phyloP scores from a whole-genome alignment of 2,113 vertebrate genomes.

The Corythornis madagascariensis region DNA sequence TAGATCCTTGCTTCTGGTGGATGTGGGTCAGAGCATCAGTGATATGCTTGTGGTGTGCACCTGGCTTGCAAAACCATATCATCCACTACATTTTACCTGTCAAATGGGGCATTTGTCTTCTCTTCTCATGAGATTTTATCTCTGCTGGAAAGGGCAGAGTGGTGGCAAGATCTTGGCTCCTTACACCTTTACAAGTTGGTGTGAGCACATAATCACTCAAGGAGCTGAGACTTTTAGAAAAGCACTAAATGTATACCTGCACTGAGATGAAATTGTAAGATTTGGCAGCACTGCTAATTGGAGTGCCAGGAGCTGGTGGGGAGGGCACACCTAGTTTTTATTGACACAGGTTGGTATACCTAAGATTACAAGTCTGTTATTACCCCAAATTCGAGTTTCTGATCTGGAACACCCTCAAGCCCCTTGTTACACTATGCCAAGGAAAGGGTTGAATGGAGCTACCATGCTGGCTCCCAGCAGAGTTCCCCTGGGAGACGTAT shows the following conservation, averaged over 20 bases:
- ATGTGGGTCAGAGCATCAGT: not conserved
- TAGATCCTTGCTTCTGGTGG: not conserved
- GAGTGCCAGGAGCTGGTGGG: constrained; percentile 4
- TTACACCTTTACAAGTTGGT: not conserved
- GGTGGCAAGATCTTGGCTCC: constrained; percentile 12
- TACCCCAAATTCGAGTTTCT: not conserved
- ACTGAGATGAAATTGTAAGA: constrained; percentile 21
- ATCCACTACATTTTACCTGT: not conserved
- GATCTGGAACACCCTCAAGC: not conserved
- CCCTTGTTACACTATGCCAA: not conserved
- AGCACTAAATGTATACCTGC: constrained; percentile 11
- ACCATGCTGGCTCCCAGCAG: fast-evolving
- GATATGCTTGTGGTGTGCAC: not conserved
- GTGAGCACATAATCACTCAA: not conserved
- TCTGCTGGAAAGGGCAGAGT: constrained; percentile 14
- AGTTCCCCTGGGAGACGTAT: not conserved
- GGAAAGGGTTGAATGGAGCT: not conserved
- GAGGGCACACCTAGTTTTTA: not conserved
- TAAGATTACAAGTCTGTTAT: constrained; percentile 4
- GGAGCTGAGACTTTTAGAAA: constrained; percentile 36
- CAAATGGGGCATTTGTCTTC: not conserved
- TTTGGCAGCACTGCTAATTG: not conserved
- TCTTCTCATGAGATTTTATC: not conserved
- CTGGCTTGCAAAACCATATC: not conserved
- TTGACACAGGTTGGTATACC: not conserved